These are phyloP conservation scores for Sebastes wilsoni DNA, from an alignment of 2,797 vertebrate genomes.

Conservation along the genomic window DNA sequence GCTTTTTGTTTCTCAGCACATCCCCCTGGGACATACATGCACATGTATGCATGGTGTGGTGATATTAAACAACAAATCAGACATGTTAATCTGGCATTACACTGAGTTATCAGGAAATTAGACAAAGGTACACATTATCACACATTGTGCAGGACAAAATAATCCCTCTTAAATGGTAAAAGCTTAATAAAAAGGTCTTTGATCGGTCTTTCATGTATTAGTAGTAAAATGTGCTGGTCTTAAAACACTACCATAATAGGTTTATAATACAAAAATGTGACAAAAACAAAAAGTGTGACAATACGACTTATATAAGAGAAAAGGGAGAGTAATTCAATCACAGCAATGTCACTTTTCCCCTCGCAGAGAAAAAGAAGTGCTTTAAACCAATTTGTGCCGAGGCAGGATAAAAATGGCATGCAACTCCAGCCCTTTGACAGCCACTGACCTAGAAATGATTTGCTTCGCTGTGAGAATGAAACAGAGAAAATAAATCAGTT, in stretches of 20 bases:
- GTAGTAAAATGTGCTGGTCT: neutral
- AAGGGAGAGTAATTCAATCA: constrained; percentile 44
- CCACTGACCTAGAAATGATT: constrained; percentile 79
- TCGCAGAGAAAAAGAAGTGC: constrained; percentile 53
- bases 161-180: neutral
- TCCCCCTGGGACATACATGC: neutral
- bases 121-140: constrained; percentile 20
- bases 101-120: constrained; percentile 19
- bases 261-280: neutral
- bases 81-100: constrained; percentile 25
- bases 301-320: constrained; percentile 44
- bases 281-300: neutral
- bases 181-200: neutral
- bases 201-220: neutral
- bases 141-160: constrained; percentile 1
- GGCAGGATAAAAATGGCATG: constrained; percentile 73
- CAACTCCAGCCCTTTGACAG: constrained; percentile 72
- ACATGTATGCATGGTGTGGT: neutral
- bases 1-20: constrained; percentile 2
- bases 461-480: constrained; percentile 59
- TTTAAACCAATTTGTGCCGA: constrained; percentile 73
- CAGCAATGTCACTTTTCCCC: constrained; percentile 49
- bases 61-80: constrained; percentile 10
- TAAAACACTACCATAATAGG: neutral
- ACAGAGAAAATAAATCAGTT: constrained; percentile 56